Evolutionary conservation across 2,888 invertebrate genomes (phyloP).

Genomic region (Busseola fusca): DNA sequence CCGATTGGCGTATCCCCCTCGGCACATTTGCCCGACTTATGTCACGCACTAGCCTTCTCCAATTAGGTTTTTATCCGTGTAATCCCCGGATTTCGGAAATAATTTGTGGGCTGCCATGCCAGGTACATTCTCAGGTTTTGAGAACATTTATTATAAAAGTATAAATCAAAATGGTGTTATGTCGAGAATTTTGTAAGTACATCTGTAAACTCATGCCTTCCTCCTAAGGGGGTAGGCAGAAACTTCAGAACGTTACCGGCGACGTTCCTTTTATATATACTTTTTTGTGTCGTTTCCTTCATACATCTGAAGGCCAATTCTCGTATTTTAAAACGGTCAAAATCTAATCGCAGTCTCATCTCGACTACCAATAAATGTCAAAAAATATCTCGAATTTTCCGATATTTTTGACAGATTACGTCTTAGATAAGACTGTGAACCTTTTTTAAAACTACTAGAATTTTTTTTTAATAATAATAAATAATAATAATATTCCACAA

Average conservation of each 20-base stretch:
- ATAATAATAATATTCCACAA: no score
- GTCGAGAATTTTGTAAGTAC: slow-evolving; percentile 5
- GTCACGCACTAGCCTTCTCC: slow-evolving; percentile 56
- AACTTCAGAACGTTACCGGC: background rate
- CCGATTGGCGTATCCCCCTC: slow-evolving; percentile 38
- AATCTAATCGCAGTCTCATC: no score
- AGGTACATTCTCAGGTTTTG: slow-evolving; percentile 34
- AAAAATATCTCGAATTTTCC: no score
- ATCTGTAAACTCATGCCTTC: background rate
- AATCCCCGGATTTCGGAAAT: slow-evolving; percentile 56
- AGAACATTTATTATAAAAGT: slow-evolving; percentile 25
- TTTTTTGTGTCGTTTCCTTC: background rate
- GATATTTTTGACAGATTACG: no score
- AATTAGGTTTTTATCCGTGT: slow-evolving; percentile 64
- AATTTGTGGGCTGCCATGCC: slow-evolving; percentile 37
- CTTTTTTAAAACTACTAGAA: no score
- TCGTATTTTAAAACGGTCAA: no score
- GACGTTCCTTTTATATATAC: no score
- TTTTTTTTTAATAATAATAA: no score
- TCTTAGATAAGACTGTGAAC: no score
- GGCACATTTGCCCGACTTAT: slow-evolving; percentile 42
- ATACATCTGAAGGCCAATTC: background rate
- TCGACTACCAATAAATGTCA: no score
- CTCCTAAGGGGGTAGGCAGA: background rate
- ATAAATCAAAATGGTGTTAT: slow-evolving; percentile 30